Evolutionary conservation across 2,888 invertebrate species (phyloP).

Genomic region (Bellardia pandia): DNA sequence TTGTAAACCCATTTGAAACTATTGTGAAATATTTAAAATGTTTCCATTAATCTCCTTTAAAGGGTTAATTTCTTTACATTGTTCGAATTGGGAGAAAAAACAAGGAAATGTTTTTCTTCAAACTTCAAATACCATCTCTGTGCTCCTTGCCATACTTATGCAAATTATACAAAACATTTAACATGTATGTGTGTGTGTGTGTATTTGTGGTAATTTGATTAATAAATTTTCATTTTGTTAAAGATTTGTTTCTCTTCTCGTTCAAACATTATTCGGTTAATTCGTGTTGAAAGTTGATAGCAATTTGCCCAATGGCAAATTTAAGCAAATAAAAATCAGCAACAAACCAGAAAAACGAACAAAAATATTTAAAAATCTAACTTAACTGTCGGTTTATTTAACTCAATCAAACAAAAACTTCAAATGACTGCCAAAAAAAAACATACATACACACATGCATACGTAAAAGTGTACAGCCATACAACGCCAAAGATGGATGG

Average conservation of each 20-base stretch:
- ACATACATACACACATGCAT: background rate
- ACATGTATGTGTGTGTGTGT: slow-evolving; percentile 1
- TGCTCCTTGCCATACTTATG: background rate
- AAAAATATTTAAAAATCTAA: slow-evolving; percentile 67
- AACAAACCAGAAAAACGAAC: slow-evolving; percentile 16
- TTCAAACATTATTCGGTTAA: slow-evolving; percentile 66
- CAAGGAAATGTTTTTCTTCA: slow-evolving; percentile 69
- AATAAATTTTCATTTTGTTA: slow-evolving; percentile 69
- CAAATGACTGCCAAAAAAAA: slow-evolving; percentile 39
- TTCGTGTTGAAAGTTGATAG: slow-evolving; percentile 74
- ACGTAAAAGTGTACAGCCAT: too few species aligned
- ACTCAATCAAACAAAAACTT: slow-evolving; percentile 68
- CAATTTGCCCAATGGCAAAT: slow-evolving; percentile 72
- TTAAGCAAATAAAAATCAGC: slow-evolving; percentile 24
- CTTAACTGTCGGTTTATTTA: slow-evolving; percentile 65
- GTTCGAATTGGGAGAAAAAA: slow-evolving; percentile 18
- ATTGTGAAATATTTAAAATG: too few species aligned
- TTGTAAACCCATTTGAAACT: too few species aligned
- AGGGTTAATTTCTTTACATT: slow-evolving; percentile 46
- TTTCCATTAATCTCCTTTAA: background rate
- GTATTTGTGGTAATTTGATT: slow-evolving; percentile 58
- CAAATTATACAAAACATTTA: slow-evolving; percentile 40
- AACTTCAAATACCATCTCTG: slow-evolving; percentile 17
- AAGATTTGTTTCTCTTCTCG: slow-evolving; percentile 50
- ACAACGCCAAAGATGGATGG: slow-evolving; percentile 46